A percentile compares a stretch with the other conserved stretches of the same genome.
Conservation (phyloP, 2,888 invertebrate species). For the Orchestes rusci region DNA sequence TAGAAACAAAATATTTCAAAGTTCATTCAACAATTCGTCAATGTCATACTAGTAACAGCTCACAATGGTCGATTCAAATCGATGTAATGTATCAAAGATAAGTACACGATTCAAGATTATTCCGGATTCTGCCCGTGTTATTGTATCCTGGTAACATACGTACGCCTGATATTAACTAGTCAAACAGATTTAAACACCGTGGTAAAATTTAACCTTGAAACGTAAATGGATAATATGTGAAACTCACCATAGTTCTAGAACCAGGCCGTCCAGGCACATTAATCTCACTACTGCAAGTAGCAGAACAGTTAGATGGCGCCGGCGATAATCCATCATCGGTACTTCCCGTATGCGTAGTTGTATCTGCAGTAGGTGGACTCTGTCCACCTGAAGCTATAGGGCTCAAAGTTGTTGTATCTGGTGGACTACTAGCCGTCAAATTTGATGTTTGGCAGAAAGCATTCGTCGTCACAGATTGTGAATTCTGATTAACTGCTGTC, state of each 20-base stretch:
- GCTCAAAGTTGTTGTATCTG: constrained; percentile 80
- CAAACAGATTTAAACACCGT: no score
- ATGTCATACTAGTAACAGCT: no score
- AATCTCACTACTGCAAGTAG: constrained; percentile 36
- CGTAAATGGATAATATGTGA: no score
- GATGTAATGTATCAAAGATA: no score
- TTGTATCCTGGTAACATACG: no score
- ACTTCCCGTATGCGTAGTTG: constrained; percentile 44
- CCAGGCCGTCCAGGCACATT: constrained; percentile 38
- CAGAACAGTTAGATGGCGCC: constrained; percentile 42
- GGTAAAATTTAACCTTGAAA: no score
- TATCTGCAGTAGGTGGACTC: constrained; percentile 40
- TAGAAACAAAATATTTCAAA: no score
- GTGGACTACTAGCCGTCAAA: constrained; percentile 56
- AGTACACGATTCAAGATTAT: no score
- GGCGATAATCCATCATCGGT: constrained; percentile 44
- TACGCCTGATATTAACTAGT: no score
- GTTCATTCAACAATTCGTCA: no score
- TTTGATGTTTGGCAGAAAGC: constrained; percentile 44
- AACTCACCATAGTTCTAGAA: constrained; percentile 42
- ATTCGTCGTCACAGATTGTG: constrained; percentile 43
- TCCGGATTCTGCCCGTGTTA: no score
- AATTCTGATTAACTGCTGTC: constrained; percentile 54
- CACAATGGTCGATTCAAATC: no score
- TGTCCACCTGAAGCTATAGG: constrained; percentile 56